Conservation (phyloP, 2,797 vertebrate genomes). For the Xiphorhynchus erythropygius region DNA sequence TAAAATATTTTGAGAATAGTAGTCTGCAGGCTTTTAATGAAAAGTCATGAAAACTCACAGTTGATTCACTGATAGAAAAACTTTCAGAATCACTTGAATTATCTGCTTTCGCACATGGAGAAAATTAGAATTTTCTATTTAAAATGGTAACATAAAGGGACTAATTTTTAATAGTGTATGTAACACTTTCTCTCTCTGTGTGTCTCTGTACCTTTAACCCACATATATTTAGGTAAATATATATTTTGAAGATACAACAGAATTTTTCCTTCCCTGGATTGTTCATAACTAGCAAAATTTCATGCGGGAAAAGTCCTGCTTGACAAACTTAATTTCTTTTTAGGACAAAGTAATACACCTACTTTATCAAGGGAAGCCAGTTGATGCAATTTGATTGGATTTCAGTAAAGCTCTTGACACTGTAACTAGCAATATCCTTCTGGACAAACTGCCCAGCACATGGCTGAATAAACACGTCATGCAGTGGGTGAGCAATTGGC, state of each 20-base stretch:
- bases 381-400: neutral
- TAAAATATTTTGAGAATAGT: neutral
- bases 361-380: neutral
- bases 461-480: neutral
- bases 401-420: neutral
- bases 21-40: neutral
- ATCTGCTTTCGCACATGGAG: neutral
- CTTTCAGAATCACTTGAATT: neutral
- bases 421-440: neutral
- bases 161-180: neutral
- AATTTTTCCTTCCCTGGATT: neutral
- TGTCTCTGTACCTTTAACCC: neutral
- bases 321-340: neutral
- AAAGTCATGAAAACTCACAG: neutral
- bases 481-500: neutral
- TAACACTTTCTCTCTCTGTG: neutral
- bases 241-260: neutral
- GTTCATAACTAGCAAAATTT: neutral
- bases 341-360: neutral
- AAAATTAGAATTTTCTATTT: neutral
- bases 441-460: neutral
- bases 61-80: neutral
- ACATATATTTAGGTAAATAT: neutral
- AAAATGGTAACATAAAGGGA: neutral
- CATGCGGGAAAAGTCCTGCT: neutral